These are phyloP conservation scores for Hoplodrina blanda DNA, from an alignment of 2,888 invertebrate genomes.

Conservation along the genomic window DNA sequence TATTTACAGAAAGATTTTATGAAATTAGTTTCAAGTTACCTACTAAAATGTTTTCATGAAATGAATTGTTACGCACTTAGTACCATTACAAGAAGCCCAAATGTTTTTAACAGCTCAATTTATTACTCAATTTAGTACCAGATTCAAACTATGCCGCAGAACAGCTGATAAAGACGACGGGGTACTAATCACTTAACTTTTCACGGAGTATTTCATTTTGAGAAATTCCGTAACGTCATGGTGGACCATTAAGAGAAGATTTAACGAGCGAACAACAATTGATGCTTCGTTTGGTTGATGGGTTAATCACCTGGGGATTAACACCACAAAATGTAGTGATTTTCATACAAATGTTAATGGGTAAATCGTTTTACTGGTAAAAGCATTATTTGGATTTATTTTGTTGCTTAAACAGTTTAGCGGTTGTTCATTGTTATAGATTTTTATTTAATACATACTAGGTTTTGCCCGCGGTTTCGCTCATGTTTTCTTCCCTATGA, in stretches of 20 bases:
- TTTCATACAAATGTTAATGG: slow-evolving; percentile 45
- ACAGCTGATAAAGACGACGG: slow-evolving; percentile 49
- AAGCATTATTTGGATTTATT: slow-evolving; percentile 25
- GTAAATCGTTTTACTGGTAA: slow-evolving; percentile 26
- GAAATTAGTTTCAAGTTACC: slow-evolving; percentile 24
- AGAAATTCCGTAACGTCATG: slow-evolving; percentile 62
- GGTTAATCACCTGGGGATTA: slow-evolving; percentile 49
- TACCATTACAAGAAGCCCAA: slow-evolving; percentile 21
- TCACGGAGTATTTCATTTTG: slow-evolving; percentile 53
- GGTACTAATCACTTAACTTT: slow-evolving; percentile 66
- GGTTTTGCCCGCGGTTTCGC: too few species aligned
- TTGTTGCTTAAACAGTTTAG: background rate
- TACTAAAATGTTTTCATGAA: background rate
- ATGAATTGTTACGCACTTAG: slow-evolving; percentile 17
- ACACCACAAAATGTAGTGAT: slow-evolving; percentile 32
- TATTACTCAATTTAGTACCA: slow-evolving; percentile 37
- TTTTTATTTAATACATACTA: too few species aligned
- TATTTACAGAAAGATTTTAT: background rate
- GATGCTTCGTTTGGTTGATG: slow-evolving; percentile 46
- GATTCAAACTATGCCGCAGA: slow-evolving; percentile 49
- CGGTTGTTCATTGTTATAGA: background rate
- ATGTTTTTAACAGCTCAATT: slow-evolving; percentile 54
- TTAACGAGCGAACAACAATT: slow-evolving; percentile 54
- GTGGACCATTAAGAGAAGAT: slow-evolving; percentile 50
- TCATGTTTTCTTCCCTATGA: too few species aligned